Conservation (phyloP, 2,888 invertebrate genomes). For the Clusia tigrina region DNA sequence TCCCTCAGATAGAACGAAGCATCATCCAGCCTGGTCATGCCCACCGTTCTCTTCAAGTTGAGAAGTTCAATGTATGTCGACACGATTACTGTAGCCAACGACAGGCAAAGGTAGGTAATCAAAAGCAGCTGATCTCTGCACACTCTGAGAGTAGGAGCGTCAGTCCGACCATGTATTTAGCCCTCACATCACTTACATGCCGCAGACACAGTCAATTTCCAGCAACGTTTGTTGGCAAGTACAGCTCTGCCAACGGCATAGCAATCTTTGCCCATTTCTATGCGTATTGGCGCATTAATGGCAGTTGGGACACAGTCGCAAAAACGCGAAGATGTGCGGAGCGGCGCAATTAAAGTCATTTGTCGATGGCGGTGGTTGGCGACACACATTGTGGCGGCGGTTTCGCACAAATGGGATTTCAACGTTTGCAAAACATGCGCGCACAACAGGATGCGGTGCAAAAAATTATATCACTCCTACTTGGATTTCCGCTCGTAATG, state of each 20-base stretch:
- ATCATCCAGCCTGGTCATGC: too few relatives aligned
- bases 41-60: too few relatives aligned
- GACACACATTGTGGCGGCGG: slow-evolving; percentile 51
- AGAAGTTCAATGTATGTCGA: too few relatives aligned
- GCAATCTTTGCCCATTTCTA: not conserved
- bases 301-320: not conserved
- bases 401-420: slow-evolving; percentile 2
- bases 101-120: too few relatives aligned
- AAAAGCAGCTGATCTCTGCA: too few relatives aligned
- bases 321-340: slow-evolving; percentile 39
- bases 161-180: too few relatives aligned
- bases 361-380: slow-evolving; percentile 55
- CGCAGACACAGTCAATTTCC: too few relatives aligned
- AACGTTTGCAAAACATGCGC: not conserved
- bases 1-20: too few relatives aligned
- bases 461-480: slow-evolving; percentile 42
- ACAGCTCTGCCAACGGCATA: not conserved
- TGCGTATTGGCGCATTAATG: not conserved
- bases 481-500: slow-evolving; percentile 56
- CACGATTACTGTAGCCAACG: too few relatives aligned
- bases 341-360: slow-evolving; percentile 62
- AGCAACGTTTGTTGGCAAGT: too few relatives aligned
- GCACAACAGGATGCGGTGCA: slow-evolving; percentile 3
- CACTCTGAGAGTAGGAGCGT: too few relatives aligned
- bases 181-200: too few relatives aligned